phyloP scores from a whole-genome alignment of 2,113 vertebrate genomes.

The Anseranas semipalmata region DNA sequence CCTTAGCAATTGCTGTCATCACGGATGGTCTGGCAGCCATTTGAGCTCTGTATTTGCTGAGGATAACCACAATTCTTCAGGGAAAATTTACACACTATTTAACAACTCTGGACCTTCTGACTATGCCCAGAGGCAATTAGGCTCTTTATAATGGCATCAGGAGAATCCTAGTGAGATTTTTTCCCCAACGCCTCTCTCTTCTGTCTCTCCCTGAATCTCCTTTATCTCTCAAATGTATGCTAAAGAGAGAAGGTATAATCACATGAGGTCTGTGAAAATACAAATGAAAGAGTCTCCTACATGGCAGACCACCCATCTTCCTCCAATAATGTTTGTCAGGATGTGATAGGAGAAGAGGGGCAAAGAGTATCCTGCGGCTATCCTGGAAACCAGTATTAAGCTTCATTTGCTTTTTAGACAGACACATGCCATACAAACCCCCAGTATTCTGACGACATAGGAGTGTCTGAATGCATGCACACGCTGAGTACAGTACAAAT shows the following conservation, averaged over 20 bases:
- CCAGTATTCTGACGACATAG: not conserved
- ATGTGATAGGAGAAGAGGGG: not conserved
- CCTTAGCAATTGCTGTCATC: slow-evolving; percentile 35
- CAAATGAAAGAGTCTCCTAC: not conserved
- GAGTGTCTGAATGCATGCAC: not conserved
- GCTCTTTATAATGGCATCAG: not conserved
- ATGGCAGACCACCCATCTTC: not conserved
- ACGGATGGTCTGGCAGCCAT: slow-evolving; percentile 11
- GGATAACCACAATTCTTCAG: slow-evolving; percentile 42
- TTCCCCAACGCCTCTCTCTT: not conserved
- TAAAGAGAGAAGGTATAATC: not conserved
- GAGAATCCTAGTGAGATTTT: not conserved
- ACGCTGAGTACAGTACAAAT: not conserved
- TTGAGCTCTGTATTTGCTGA: slow-evolving; percentile 16
- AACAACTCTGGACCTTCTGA: slow-evolving; percentile 40
- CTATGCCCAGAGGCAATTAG: slow-evolving; percentile 44
- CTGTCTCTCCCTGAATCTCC: not conserved
- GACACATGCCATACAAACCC: not conserved
- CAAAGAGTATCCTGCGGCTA: not conserved
- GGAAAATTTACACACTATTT: slow-evolving; percentile 27
- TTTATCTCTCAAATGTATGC: not conserved
- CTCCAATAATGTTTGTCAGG: not conserved
- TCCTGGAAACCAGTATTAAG: not conserved
- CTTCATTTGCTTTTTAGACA: not conserved
- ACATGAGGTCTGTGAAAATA: not conserved